These are phyloP conservation scores for Anoplius nigerrimus DNA, from an alignment of 2,888 invertebrate genomes.

Conservation along the genomic window DNA sequence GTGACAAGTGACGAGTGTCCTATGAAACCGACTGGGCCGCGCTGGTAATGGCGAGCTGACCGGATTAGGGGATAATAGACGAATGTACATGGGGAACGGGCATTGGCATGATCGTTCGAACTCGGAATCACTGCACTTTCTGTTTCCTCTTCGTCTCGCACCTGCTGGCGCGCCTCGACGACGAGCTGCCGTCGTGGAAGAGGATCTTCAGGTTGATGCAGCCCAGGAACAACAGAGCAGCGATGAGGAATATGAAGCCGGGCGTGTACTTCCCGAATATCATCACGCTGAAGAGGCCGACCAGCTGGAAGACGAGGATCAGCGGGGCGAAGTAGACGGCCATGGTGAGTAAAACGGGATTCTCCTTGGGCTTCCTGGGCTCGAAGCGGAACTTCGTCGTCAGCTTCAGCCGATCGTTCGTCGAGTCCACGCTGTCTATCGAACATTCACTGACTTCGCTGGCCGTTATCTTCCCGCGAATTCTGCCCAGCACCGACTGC, in stretches of 20 bases:
- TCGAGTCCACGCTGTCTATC: not conserved
- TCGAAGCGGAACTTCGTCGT: slow-evolving; percentile 37
- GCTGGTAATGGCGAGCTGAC: not conserved
- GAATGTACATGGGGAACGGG: not conserved
- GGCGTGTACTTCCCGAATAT: slow-evolving; percentile 67
- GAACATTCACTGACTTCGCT: no score
- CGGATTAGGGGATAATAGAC: not conserved
- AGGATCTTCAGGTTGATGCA: slow-evolving; percentile 66
- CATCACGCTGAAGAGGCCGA: slow-evolving; percentile 62
- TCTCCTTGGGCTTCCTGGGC: slow-evolving; percentile 57
- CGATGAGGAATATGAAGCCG: slow-evolving; percentile 68
- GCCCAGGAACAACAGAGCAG: slow-evolving; percentile 66
- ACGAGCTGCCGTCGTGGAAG: slow-evolving; percentile 46
- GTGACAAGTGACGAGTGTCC: not conserved
- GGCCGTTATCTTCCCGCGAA: not conserved
- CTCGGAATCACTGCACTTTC: slow-evolving; percentile 57
- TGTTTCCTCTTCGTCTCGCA: slow-evolving; percentile 49
- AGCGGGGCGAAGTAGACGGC: slow-evolving; percentile 67
- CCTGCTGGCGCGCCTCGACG: slow-evolving; percentile 36
- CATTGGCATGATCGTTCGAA: not conserved
- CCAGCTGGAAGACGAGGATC: slow-evolving; percentile 60
- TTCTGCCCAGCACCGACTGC: slow-evolving; percentile 37
- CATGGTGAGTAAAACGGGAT: slow-evolving; percentile 51
- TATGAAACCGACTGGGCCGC: slow-evolving; percentile 8
- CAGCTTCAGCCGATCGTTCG: not conserved